Evolutionary conservation across 2,888 invertebrate species (phyloP), one percentile per base, ranked within the genome.

Genomic region (Cheilosia soror): DNA sequence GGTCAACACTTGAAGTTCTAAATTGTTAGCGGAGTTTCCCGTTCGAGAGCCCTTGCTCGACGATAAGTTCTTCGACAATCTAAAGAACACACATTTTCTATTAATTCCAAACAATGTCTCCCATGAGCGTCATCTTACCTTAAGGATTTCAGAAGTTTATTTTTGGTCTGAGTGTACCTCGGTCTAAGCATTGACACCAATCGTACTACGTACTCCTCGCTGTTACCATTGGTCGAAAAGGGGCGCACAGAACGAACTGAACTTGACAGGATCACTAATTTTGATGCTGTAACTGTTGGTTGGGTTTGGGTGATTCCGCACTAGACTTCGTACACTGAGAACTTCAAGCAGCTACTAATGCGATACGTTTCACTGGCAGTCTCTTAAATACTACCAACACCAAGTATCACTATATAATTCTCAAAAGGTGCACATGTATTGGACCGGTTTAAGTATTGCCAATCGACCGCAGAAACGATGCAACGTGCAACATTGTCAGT

Each of bases 171-270:
- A 75, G 88, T 88, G 77, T 88, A 87, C 88, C 88, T 89, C 89
- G 89, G 89, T 88, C 87, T 89, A 88, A 89, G 90, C 92, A 92
- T 92, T 92, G 92, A 92, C 92, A 92, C 92, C 90, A 89, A 90
- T 89, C 87, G 88, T 87, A 87, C 87, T 88, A 88, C 87, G 88
- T 87, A 87, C 87, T 88, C 62, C 63, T 72, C 29, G 15, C 68
- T 57, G 44, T 20, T 76, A 69, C 40, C 81, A 77, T 85, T 81
- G 65, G 76, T 72, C 58, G 27, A 80, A 47, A 47, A 42, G 25
- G 31, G 60, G 11, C 42, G 31, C 44, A 31, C 68, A 29, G 44
- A 65, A 40, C 15, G 4, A 58, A 47, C n/a, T 13, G 9, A 31
- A 20, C 37, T 37, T 11, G 15, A 33, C n/a, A 37, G 31, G 4